Evolutionary conservation across 2,888 invertebrate genomes (phyloP), one percentile per base, ranked within the genome.

Genomic region (Therioaphis trifolii): DNA sequence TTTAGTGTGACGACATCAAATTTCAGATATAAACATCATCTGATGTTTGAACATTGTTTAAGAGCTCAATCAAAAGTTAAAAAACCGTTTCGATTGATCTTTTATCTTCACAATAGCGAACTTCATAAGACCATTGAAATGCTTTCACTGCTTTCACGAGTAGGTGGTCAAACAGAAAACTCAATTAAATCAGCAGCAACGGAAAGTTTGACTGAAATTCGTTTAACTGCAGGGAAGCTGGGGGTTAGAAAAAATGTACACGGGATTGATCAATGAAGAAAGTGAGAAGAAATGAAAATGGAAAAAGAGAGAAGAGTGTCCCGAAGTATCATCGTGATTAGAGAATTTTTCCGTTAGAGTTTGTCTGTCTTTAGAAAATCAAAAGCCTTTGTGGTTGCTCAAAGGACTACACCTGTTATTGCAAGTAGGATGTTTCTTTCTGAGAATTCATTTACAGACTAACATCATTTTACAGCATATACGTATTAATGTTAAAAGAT

Each of bases 141-240:
- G 74, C 74, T 74, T 82, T 72, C 35, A 74, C 61, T 74, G 74
- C 74, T 74, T 82, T 72, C 35, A 74, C 61, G 82, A 72, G n/a
- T 72, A 74, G 82, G 72, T 72, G 82, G 82, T 74, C 82, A 82
- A 82, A 82, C 74, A 74, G 74, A 61, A 82, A 82, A 82, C 82
- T 82, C 82, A 82, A 82, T 82, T 82, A 82, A 82, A 82, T 74
- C 74, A 82, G 63, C 35, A 63, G 52, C 74, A 40, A 9, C 72
- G 12, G 24, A 82, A 82, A 82, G 82, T 82, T 82, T 72, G 72
- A 74, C 82, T 40, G 72, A 74, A 82, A 82, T 82, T 82, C 82
- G 82, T 82, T 82, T 82, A 82, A 63, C 68, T 55, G n/a, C n/a
- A n/a, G 68, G 15, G 24, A 74, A 55, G 21, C 40, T 24, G 24